Conservation (phyloP, 2,113 vertebrate genomes). For the Calypte anna region DNA sequence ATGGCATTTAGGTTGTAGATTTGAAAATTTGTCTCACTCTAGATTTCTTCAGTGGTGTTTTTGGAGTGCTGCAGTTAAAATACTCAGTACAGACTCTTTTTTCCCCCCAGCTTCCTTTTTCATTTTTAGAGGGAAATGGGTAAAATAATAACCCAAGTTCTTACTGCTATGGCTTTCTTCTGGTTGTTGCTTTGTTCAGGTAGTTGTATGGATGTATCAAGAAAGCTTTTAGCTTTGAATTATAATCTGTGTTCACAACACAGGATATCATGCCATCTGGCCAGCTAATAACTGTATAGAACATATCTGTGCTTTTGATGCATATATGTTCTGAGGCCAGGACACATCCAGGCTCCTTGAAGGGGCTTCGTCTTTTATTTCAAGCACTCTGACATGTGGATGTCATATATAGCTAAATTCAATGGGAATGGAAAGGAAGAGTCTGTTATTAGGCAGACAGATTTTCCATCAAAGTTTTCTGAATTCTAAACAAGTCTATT, state of each 20-base stretch:
- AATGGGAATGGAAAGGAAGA: background rate
- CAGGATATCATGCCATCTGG: background rate
- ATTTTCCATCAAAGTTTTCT: background rate
- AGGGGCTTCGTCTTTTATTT: background rate
- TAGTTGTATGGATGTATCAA: background rate
- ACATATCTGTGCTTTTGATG: background rate
- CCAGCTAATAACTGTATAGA: background rate
- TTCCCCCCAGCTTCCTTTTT: background rate
- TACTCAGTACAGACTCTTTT: background rate
- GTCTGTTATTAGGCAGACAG: background rate
- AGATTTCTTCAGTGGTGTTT: background rate
- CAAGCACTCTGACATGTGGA: background rate
- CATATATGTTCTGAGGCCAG: background rate
- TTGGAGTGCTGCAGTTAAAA: background rate
- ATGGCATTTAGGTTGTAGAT: background rate
- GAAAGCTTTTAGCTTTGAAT: background rate
- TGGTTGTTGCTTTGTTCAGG: background rate
- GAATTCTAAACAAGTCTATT: background rate
- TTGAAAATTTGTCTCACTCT: background rate
- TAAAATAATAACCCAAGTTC: background rate
- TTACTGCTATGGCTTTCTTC: background rate
- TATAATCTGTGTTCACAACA: background rate
- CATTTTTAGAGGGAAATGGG: background rate
- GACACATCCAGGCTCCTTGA: background rate
- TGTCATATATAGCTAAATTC: background rate